These are phyloP conservation scores for Protonemura montana DNA, from an alignment of 2,888 invertebrate genomes.

Conservation along the genomic window DNA sequence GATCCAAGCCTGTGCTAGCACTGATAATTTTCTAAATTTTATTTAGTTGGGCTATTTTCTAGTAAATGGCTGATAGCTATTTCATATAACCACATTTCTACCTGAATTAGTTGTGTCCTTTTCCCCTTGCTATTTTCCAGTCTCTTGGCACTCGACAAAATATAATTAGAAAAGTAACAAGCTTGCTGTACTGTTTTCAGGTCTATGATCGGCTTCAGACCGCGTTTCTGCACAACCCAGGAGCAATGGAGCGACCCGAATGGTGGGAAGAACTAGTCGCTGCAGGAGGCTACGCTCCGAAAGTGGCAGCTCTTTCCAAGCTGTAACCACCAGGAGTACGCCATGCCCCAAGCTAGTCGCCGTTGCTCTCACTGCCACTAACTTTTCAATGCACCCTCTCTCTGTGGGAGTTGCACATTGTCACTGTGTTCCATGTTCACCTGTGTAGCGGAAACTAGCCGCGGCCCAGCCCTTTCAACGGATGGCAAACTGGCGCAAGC, in stretches of 20 bases:
- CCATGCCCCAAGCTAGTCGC: not conserved
- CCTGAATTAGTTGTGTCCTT: too few species aligned
- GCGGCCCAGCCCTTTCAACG: not conserved
- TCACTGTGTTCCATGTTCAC: not conserved
- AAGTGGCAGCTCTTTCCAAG: constrained; percentile 43
- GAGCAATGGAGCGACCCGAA: constrained; percentile 72
- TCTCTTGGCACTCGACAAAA: too few species aligned
- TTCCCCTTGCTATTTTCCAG: too few species aligned
- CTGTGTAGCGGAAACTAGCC: not conserved
- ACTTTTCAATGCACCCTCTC: not conserved
- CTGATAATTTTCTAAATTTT: too few species aligned
- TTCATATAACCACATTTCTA: too few species aligned
- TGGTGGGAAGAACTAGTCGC: constrained; percentile 68
- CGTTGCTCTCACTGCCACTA: not conserved
- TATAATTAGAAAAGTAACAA: too few species aligned
- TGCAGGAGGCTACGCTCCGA: not conserved
- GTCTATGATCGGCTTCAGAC: constrained; percentile 78
- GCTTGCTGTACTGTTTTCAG: too few species aligned
- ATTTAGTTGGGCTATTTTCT: too few species aligned
- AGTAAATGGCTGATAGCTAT: too few species aligned
- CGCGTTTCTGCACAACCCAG: constrained; percentile 73
- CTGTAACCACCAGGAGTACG: constrained; percentile 38
- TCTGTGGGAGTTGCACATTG: not conserved
- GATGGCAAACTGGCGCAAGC: too few species aligned
- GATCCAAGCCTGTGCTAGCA: too few species aligned